Conservation (phyloP, 2,797 vertebrate species). For the Rachycentron canadum region DNA sequence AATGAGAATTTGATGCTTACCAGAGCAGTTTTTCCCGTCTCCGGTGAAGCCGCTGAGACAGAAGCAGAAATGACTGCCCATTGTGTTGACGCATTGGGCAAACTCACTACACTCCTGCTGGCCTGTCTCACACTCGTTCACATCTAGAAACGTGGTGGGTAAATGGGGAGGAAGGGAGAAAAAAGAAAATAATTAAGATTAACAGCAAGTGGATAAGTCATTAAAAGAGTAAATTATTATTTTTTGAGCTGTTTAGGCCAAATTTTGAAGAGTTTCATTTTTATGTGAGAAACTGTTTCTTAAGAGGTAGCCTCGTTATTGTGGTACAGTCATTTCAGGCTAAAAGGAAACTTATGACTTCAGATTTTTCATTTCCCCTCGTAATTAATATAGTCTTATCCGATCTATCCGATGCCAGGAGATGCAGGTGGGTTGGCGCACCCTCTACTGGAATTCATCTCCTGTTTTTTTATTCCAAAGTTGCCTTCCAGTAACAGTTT, state of each 20-base stretch:
- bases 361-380: too few species aligned
- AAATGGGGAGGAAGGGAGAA: neutral
- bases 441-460: neutral
- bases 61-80: slow-evolving; percentile 83
- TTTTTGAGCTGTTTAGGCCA: neutral
- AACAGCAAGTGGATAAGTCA: neutral
- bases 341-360: neutral
- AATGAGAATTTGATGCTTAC: slow-evolving; percentile 71
- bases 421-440: neutral
- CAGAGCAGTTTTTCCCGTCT: slow-evolving; percentile 86
- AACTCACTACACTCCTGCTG: slow-evolving; percentile 82
- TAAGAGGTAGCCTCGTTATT: neutral
- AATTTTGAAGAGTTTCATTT: neutral
- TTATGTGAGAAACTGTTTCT: neutral
- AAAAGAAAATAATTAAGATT: neutral
- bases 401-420: too few species aligned
- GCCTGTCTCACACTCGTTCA: slow-evolving; percentile 85
- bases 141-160: slow-evolving; percentile 71
- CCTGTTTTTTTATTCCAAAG: neutral
- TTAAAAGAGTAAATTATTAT: neutral
- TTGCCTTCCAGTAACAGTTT: neutral
- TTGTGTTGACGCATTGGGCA: slow-evolving; percentile 84
- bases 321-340: neutral
- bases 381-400: too few species aligned
- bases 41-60: slow-evolving; percentile 88